Base-by-base conservation (phyloP, 1,140 invertebrate species). In the Pantala flavescens region DNA sequence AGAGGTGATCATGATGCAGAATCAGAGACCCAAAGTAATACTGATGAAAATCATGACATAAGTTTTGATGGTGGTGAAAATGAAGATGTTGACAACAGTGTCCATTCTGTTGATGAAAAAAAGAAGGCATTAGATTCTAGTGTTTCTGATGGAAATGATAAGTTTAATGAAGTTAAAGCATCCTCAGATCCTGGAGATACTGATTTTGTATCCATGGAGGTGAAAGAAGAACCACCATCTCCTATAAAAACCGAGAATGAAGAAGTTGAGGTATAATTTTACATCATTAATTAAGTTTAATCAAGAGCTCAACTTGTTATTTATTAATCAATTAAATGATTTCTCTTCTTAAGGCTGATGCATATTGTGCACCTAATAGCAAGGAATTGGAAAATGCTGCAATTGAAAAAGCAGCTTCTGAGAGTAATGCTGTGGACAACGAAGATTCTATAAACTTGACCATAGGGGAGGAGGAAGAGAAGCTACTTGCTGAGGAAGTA, bases 361-460 rank as follows among this genome's bases (percentile, higher is more conserved):
- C 28, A 36, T 36, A 9, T 36, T 36, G 2, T 36, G 28, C 28
- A 36, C 28, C 28, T 36, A 36, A 9, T 36, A 2, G 12, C n/a
- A 63, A 72, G 42, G 55, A 12, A 28, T 9, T 42, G 24, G 70
- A 24, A 28, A 21, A 14, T n/a, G 63, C 74, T 42, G 75, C 71
- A 71, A 73, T 71, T 28, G 70, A 49, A 70, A 71, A 49, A 23
- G 74, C 23, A 36, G 71, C 43, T 5, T 70, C 72, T 11, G 84
- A 85, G 79, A 78, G 82, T 24, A 84, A 85, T 78, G 84, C 83
- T 24, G 78, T 87, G 76, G 89, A 90, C 77, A 89, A 90, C 75
- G 91, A 93, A 80, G 91, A 92, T 83, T 91, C 90, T 23, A 91
- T 93, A 70, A 92, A 92, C 82, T 83, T 93, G 74, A 91, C 91